Base-by-base conservation (phyloP, 2,113 vertebrate genomes). In the Callospermophilus lateralis region DNA sequence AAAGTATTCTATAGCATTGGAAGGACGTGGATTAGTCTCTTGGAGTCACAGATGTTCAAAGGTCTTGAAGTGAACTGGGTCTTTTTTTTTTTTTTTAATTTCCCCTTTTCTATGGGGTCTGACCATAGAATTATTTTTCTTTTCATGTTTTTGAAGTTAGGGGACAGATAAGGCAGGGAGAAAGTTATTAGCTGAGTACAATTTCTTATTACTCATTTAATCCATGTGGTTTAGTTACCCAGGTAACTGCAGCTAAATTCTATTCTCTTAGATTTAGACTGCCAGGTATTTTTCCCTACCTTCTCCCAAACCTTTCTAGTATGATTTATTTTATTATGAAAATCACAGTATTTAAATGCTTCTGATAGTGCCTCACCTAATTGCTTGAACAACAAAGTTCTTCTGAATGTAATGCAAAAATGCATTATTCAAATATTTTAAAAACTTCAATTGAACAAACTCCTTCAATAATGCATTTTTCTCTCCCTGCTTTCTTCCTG, bases 151-250 rank as follows among this genome's bases (percentile, higher is more conserved):
- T 87, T 67, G 87, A 51, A 92, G 30, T 89, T 93, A 65, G 88
- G 92, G 79, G 76, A 72, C 79, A 90, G 42, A 84, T 80, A 87
- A 92, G 74, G 39, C 90, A 90, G 37, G 76, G 55, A 67, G 79
- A 94, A 87, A 87, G 80, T 93, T 96, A 92, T 61, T 97, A 88
- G 45, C 80, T 95, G 24, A 96, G 22, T 90, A 48, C 30, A 93
- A 16, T 90, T 39, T 93, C 79, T 96, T 89, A 58, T 93, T 93
- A 87, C 86, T 96, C 37, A 81, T 96, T 91, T 95, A 77, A 80
- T 96, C 87, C 90, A 13, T 83, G 51, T 86, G 84, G 80, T 95
- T 92, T 96, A 90, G 92, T 95, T 96, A 96, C 84, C 92, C n/a
- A 81, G 92, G 93, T 88, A 95, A 96, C 90, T 92, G 22, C 51